phyloP scores from a whole-genome alignment of 2,888 invertebrate genomes.

The Philhelius pedissequus region DNA sequence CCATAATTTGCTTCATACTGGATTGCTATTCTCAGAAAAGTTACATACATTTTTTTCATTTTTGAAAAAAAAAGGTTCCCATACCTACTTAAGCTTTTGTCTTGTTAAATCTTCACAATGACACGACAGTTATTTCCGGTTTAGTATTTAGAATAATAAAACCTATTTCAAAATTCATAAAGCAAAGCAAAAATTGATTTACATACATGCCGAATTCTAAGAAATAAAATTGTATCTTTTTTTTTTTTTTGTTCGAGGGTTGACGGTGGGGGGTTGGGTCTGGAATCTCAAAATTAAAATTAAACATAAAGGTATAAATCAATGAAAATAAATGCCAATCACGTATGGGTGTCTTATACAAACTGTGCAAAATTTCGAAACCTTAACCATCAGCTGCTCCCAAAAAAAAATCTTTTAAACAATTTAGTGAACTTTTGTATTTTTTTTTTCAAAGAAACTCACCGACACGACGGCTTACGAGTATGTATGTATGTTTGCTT shows the following conservation, averaged over 20 bases:
- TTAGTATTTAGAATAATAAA: neutral
- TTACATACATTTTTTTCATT: no score
- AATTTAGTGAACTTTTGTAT: neutral
- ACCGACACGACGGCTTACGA: neutral
- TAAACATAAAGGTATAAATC: neutral
- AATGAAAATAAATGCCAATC: slow-evolving; percentile 1
- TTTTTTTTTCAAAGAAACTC: neutral
- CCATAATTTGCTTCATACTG: no score
- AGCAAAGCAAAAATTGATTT: neutral
- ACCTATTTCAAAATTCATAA: slow-evolving; percentile 1
- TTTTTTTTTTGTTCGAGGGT: neutral
- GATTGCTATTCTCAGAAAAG: no score
- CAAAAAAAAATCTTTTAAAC: slow-evolving; percentile 19
- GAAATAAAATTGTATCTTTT: neutral
- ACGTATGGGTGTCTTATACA: neutral
- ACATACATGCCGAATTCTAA: neutral
- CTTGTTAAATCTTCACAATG: neutral
- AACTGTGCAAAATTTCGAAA: neutral
- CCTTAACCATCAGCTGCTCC: slow-evolving; percentile 34
- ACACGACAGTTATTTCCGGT: neutral
- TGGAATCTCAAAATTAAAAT: neutral
- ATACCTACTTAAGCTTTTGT: neutral
- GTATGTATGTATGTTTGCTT: neutral
- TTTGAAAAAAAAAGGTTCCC: neutral
- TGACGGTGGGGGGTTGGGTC: no score